Conservation (phyloP, 2,888 invertebrate genomes). For the Odontocolon sp. region DNA sequence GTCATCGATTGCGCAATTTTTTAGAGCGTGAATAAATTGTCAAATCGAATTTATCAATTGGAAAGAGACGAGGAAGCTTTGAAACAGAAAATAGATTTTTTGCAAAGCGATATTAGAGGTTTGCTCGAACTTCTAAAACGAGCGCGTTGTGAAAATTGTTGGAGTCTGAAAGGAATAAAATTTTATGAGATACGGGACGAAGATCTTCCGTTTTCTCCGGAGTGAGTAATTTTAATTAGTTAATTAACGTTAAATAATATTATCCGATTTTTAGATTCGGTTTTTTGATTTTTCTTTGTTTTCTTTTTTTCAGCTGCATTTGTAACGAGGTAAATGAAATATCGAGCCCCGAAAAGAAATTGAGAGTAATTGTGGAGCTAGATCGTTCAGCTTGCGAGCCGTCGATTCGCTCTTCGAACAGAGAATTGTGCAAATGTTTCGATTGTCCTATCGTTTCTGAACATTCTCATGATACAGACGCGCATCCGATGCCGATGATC, state of each 20-base stretch:
- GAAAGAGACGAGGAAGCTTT: constrained; percentile 75
- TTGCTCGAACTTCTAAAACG: constrained; percentile 83
- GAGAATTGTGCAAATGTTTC: constrained; percentile 25
- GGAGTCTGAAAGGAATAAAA: constrained; percentile 82
- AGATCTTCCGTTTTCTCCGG: constrained; percentile 70
- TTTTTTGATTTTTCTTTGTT: constrained; percentile 23
- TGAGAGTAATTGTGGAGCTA: constrained; percentile 66
- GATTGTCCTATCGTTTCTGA: constrained; percentile 42
- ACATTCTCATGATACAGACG: constrained; percentile 44
- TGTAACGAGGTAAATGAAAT: constrained; percentile 75
- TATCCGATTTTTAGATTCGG: not conserved
- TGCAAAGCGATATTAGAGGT: constrained; percentile 82
- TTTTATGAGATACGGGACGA: constrained; percentile 81
- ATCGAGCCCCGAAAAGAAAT: constrained; percentile 65
- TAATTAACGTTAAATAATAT: not conserved
- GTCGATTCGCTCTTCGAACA: constrained; percentile 33
- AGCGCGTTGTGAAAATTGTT: constrained; percentile 81
- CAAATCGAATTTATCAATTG: constrained; percentile 69
- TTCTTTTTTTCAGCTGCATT: constrained; percentile 70
- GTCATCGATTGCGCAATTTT: too few species aligned
- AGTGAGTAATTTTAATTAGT: constrained; percentile 67
- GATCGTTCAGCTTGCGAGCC: constrained; percentile 40
- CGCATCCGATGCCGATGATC: constrained; percentile 19
- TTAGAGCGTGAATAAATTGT: constrained; percentile 73
- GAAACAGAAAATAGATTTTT: constrained; percentile 81